Conservation (phyloP, 2,888 invertebrate genomes). For the Rosalia funebris region DNA sequence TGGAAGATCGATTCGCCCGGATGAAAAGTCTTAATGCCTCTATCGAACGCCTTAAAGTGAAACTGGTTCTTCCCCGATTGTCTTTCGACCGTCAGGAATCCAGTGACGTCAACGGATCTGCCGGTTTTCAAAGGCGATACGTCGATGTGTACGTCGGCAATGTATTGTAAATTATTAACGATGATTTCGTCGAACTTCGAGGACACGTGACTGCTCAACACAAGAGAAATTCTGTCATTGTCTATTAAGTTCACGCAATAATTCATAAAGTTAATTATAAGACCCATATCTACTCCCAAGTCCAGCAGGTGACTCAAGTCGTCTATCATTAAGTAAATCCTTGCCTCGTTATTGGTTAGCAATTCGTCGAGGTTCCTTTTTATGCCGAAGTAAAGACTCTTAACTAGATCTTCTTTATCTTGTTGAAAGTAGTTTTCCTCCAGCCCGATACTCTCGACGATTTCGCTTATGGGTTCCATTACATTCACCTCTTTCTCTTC, state of each 20-base stretch:
- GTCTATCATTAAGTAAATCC: slow-evolving; percentile 71
- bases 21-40: slow-evolving; percentile 78
- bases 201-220: slow-evolving; percentile 70
- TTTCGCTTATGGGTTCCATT: slow-evolving; percentile 68
- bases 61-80: slow-evolving; percentile 66
- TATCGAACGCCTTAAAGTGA: slow-evolving; percentile 78
- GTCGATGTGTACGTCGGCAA: slow-evolving; percentile 72
- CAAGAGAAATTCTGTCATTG: slow-evolving; percentile 63
- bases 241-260: slow-evolving; percentile 63
- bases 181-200: slow-evolving; percentile 70
- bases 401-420: slow-evolving; percentile 57
- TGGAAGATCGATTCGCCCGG: slow-evolving; percentile 68
- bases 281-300: slow-evolving; percentile 67
- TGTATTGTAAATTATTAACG: slow-evolving; percentile 71
- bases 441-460: slow-evolving; percentile 61
- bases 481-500: slow-evolving; percentile 65
- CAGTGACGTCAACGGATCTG: slow-evolving; percentile 77
- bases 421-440: slow-evolving; percentile 51
- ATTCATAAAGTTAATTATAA: slow-evolving; percentile 67
- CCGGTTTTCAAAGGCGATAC: slow-evolving; percentile 78
- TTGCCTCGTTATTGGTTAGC: slow-evolving; percentile 32
- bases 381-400: slow-evolving; percentile 67
- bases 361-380: slow-evolving; percentile 42
- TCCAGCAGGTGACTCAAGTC: slow-evolving; percentile 79
- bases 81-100: slow-evolving; percentile 70